These are phyloP conservation scores for Tiliacea aurago DNA, from an alignment of 2,888 invertebrate genomes.

Conservation along the genomic window DNA sequence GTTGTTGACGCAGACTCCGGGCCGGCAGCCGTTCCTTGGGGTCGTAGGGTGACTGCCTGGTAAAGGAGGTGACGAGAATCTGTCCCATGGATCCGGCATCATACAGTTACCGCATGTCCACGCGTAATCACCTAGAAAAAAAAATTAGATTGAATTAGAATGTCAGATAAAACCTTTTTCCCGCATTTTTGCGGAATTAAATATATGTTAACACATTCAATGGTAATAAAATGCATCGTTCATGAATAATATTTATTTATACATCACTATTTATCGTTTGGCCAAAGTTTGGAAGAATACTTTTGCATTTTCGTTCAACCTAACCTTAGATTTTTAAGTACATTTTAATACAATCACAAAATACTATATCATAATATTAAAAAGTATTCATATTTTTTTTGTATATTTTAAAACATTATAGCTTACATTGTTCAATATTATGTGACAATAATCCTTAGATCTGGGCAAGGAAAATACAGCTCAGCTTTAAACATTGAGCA, in stretches of 20 bases:
- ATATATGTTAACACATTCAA: constrained; percentile 21
- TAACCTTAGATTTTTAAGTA: constrained; percentile 67
- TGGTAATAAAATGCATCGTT: constrained; percentile 65
- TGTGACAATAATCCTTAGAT: constrained; percentile 30
- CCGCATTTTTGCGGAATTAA: not conserved
- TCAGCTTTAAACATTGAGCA: not conserved
- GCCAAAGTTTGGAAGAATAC: constrained; percentile 88
- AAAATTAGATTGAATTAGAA: constrained; percentile 31
- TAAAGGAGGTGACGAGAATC: constrained; percentile 76
- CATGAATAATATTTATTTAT: constrained; percentile 86
- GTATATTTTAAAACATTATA: constrained; percentile 60
- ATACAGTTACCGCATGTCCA: constrained; percentile 82
- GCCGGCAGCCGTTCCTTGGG: constrained; percentile 84
- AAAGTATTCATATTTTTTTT: constrained; percentile 61
- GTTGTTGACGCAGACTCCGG: constrained; percentile 80
- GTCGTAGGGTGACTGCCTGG: constrained; percentile 80
- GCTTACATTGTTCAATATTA: constrained; percentile 33
- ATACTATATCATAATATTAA: constrained; percentile 68
- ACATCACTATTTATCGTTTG: constrained; percentile 85
- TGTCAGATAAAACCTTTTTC: not conserved
- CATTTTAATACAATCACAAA: constrained; percentile 74
- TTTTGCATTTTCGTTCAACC: constrained; percentile 76
- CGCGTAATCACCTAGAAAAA: constrained; percentile 79
- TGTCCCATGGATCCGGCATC: constrained; percentile 83
- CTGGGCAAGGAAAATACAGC: constrained; percentile 4